A percentile compares a stretch with the other conserved stretches of the same genome.
Evolutionary conservation across 1,140 invertebrate species (phyloP).

Genomic region (Nomia melanderi): DNA sequence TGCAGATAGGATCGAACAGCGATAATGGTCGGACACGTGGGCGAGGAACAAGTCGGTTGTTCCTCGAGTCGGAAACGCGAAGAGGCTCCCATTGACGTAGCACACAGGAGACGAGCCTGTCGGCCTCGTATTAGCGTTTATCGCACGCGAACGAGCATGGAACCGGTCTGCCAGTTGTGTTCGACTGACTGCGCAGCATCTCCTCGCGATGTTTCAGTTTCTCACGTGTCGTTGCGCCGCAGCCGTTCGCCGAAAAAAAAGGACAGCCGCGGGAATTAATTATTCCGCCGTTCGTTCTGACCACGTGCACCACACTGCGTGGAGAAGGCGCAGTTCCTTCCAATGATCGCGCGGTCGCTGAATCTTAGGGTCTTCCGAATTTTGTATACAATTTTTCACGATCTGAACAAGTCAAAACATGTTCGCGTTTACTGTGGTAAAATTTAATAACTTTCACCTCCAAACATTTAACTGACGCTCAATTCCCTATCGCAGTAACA

Average conservation of each 20-base stretch:
- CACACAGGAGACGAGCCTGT: constrained; percentile 12
- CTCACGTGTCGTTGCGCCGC: constrained; percentile 53
- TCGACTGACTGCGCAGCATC: no score
- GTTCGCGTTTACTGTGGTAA: no score
- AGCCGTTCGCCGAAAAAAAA: constrained; percentile 55
- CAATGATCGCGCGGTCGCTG: no score
- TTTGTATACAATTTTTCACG: no score
- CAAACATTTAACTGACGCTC: no score
- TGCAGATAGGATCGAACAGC: constrained; percentile 46
- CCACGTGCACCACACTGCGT: background rate
- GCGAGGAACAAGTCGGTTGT: constrained; percentile 39
- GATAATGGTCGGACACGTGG: constrained; percentile 54
- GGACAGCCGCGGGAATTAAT: constrained; percentile 61
- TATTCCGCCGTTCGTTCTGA: constrained; percentile 60
- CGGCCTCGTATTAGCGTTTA: constrained; percentile 6
- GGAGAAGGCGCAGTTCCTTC: no score
- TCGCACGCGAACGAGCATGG: constrained; percentile 24
- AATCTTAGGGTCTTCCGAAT: no score
- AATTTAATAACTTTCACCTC: no score
- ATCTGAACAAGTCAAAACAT: no score
- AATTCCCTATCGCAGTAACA: no score
- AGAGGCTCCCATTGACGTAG: constrained; percentile 1
- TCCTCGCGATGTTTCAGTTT: constrained; percentile 41
- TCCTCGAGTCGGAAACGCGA: constrained; percentile 18
- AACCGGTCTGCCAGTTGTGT: constrained; percentile 13